A percentile compares a stretch with the other conserved stretches of the same genome.
Evolutionary conservation across 2,797 vertebrate species (phyloP).

Genomic region (Microtus obscurus): DNA sequence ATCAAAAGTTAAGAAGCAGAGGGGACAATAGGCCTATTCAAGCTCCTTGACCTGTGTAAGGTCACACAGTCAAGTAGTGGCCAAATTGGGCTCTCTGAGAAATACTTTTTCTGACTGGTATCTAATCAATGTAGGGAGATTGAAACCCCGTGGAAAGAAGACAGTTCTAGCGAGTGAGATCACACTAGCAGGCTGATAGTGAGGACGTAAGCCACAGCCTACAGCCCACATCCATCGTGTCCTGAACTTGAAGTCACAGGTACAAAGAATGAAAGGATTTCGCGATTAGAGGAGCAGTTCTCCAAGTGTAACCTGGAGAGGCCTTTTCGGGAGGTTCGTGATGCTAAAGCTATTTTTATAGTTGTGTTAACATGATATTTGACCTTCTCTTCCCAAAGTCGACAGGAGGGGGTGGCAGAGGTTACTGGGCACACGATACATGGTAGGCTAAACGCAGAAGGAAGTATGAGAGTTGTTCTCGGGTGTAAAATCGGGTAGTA

Average conservation of each 20-base stretch:
- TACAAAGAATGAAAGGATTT: background rate
- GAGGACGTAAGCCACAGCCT: background rate
- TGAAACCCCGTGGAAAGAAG: background rate
- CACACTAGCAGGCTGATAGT: background rate
- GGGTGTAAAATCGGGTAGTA: background rate
- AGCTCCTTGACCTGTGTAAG: background rate
- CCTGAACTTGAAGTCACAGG: slow-evolving; percentile 24
- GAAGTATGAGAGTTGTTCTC: background rate
- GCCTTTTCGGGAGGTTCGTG: slow-evolving; percentile 1
- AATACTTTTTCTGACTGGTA: background rate
- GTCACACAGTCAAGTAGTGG: background rate
- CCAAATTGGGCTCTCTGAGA: background rate
- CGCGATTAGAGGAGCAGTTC: background rate
- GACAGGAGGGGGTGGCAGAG: background rate
- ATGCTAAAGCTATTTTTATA: slow-evolving; percentile 52
- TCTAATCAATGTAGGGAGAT: background rate
- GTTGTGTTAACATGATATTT: slow-evolving; percentile 46
- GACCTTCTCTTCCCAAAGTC: background rate
- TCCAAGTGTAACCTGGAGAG: background rate
- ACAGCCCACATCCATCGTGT: background rate
- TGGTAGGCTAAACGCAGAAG: background rate
- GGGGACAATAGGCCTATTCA: background rate
- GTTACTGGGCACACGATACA: background rate
- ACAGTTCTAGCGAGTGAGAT: background rate
- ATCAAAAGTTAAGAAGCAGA: background rate